Percentiles rank a stretch among this genome's conserved stretches.
Conservation (phyloP, 2,797 vertebrate genomes). For the Cyclopterus lumpus region DNA sequence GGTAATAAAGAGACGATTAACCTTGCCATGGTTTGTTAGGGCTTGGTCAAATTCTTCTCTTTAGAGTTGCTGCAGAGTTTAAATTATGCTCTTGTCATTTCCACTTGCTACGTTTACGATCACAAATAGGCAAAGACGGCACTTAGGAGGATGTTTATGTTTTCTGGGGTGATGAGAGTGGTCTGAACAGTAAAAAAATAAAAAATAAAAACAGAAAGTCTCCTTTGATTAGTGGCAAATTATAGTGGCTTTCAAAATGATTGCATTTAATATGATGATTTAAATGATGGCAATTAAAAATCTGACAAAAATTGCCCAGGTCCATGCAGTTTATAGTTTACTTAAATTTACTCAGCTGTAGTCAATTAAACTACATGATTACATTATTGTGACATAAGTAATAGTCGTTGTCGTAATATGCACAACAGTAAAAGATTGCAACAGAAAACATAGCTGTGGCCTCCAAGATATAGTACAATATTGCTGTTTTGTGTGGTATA, state of each 20-base stretch:
- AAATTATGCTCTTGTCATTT: constrained; percentile 14
- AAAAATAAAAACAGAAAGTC: not conserved
- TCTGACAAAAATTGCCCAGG: not conserved
- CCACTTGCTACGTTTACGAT: constrained; percentile 4
- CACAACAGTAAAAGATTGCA: not conserved
- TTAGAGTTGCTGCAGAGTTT: constrained; percentile 25
- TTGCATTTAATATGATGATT: not conserved
- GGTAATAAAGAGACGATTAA: constrained; percentile 48
- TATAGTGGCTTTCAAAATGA: not conserved
- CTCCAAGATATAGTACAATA: not conserved
- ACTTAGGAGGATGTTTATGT: not conserved
- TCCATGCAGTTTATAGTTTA: not conserved
- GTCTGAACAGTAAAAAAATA: not conserved
- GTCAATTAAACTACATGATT: not conserved
- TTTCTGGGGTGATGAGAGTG: not conserved
- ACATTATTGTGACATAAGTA: not conserved
- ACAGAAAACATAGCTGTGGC: not conserved
- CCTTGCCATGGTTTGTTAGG: constrained; percentile 33
- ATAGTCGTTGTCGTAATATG: not conserved
- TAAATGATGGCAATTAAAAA: not conserved
- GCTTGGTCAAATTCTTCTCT: constrained; percentile 16
- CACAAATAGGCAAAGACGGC: constrained; percentile 8
- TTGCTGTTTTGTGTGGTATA: not conserved
- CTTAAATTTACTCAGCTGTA: not conserved
- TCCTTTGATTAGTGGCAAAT: not conserved